Base-by-base conservation (phyloP, 1,140 invertebrate species). In the Cryptotermes secundus region DNA sequence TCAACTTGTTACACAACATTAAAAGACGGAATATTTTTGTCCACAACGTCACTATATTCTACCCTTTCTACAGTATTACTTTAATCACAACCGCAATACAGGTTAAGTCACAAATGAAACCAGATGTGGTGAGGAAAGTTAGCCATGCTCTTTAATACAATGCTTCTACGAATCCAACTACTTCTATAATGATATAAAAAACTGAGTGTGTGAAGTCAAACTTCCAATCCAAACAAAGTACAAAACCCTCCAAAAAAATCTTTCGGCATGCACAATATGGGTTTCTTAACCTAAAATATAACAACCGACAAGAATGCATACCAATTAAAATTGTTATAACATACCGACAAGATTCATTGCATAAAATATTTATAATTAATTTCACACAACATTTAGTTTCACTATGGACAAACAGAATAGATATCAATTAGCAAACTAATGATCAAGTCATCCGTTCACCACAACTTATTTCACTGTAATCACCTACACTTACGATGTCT, bases 401-500 rank as follows among this genome's bases (percentile, higher is more conserved):
- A n/a, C 59, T 31, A 72, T 16, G 26, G n/a, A 72, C 26, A 72
- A n/a, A 31, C 14, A 72, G 2, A 72, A 72, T 72, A 16, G 6
- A 31, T 26, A 72, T 72, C 59, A n/a, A 72, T n/a, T 72, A 72
- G 59, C 59, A 72, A 72, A 72, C 59, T 72, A 26, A 72, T 72
- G 59, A 31, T n/a, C 12, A n/a, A 72, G 7, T 72, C 59, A 72
- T 49, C 45, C 31, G 24, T 84, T 85, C 85, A 86, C 85, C 83
- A 84, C 83, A 84, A 38, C 36, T 49, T 80, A 83, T 84, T 84
- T 84, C 38, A 79, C 81, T 84, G 85, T 84, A 83, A 86, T 79
- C 79, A 86, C 85, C 35, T 86, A 86, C 85, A 86, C 85, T 86
- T 86, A 86, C 85, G 85, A 86, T 84, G 83, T 83, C 85, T 84